These are phyloP conservation scores for Malthinus seriepunctatus DNA, from an alignment of 2,888 invertebrate species.

Conservation along the genomic window DNA sequence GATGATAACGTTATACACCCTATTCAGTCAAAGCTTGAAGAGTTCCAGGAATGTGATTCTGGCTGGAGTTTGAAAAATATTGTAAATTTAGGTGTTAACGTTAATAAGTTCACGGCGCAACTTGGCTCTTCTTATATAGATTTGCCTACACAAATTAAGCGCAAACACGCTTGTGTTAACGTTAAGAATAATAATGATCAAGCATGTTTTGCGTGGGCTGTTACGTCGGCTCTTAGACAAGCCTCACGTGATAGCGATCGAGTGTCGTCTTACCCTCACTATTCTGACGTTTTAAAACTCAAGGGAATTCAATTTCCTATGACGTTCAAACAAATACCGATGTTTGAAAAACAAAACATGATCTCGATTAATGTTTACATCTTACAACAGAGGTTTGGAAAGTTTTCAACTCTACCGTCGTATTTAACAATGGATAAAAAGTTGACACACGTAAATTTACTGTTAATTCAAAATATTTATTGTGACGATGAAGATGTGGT, in stretches of 20 bases:
- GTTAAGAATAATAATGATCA: background rate
- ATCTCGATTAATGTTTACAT: background rate
- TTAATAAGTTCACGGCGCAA: background rate
- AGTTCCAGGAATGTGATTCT: background rate
- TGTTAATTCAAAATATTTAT: conserved; percentile 11
- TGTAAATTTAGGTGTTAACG: background rate
- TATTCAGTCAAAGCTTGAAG: background rate
- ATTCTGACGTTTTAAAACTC: too few relatives aligned
- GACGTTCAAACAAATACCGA: too few relatives aligned
- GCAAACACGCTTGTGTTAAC: background rate
- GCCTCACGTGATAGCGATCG: background rate
- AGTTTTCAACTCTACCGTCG: background rate
- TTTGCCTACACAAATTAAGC: background rate
- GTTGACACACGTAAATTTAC: conserved; percentile 13
- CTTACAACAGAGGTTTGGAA: background rate
- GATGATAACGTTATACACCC: background rate
- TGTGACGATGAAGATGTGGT: background rate
- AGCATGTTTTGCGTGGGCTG: conserved; percentile 1
- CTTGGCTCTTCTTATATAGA: background rate
- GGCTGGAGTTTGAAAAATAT: conserved; percentile 1
- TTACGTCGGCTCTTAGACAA: background rate
- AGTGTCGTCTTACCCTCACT: too few relatives aligned
- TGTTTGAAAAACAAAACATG: too few relatives aligned
- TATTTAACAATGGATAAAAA: background rate
- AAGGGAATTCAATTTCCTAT: too few relatives aligned